phyloP scores from a whole-genome alignment of 2,797 vertebrate genomes.

The Protosalanx chinensis region DNA sequence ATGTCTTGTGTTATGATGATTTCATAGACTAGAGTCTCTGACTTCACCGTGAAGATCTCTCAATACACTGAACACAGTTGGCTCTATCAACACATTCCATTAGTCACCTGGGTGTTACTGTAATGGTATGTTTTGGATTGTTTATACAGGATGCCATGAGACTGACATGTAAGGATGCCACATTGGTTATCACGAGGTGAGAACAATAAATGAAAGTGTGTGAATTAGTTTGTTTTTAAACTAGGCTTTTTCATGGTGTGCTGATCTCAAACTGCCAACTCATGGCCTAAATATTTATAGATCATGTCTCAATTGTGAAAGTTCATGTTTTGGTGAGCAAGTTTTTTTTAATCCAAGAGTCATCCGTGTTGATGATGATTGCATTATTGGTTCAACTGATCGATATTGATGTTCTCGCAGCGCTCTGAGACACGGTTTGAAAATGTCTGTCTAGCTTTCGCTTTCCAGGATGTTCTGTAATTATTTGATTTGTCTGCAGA shows the following conservation, averaged over 20 bases:
- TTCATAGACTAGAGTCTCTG: conserved; percentile 73
- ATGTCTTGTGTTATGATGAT: conserved; percentile 60
- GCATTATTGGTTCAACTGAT: conserved; percentile 22
- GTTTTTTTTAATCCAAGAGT: no score
- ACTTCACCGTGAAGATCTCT: conserved; percentile 51
- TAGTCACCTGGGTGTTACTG: not conserved
- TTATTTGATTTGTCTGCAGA: no score
- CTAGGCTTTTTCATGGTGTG: no score
- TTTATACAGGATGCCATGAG: not conserved
- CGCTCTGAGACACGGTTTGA: not conserved
- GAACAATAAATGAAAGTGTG: no score
- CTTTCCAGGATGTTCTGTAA: no score
- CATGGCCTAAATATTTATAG: no score
- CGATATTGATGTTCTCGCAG: conserved; percentile 5
- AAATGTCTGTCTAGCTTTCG: no score
- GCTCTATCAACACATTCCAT: not conserved
- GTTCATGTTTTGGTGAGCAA: no score
- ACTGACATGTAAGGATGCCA: not conserved
- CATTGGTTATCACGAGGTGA: no score
- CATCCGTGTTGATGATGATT: not conserved
- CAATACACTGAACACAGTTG: not conserved
- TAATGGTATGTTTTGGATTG: not conserved
- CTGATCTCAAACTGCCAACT: no score
- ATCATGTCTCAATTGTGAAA: no score
- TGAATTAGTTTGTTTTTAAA: no score